These are phyloP conservation scores for Leptosomus discolor DNA, from an alignment of 2,113 vertebrate genomes.

Conservation along the genomic window DNA sequence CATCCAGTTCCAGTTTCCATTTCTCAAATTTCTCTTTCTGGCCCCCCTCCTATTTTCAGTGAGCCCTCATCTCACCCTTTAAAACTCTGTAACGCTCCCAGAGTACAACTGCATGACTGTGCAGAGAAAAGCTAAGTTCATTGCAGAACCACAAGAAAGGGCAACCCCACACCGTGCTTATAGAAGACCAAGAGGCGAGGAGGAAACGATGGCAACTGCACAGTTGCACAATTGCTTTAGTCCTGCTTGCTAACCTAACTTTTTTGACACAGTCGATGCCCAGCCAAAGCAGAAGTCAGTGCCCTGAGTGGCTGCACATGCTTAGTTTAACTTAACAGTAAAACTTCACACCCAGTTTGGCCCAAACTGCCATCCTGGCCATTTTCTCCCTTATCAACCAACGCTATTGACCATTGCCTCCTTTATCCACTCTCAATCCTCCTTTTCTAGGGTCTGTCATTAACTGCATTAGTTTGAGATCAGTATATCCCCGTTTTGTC, in stretches of 20 bases:
- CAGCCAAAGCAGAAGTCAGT: neutral
- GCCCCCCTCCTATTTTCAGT: neutral
- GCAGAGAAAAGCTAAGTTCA: neutral
- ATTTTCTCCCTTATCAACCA: neutral
- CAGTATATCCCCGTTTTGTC: neutral
- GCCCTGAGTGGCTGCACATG: neutral
- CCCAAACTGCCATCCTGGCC: neutral
- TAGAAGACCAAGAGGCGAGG: neutral
- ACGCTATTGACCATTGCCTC: rapidly evolving
- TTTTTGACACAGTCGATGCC: neutral
- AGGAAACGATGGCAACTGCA: neutral
- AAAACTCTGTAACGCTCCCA: neutral
- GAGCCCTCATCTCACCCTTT: neutral
- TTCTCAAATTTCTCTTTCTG: neutral
- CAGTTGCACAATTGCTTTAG: neutral
- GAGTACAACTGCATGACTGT: too few relatives aligned
- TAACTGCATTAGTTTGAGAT: neutral
- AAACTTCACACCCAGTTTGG: neutral
- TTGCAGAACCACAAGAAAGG: neutral
- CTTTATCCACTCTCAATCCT: neutral
- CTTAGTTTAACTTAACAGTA: neutral
- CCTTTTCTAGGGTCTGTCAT: neutral
- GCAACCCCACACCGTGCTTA: neutral
- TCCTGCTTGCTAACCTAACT: neutral
- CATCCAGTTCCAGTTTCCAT: neutral